Conservation (phyloP, 2,888 invertebrate genomes). For the Macrosoma leucophasiata region DNA sequence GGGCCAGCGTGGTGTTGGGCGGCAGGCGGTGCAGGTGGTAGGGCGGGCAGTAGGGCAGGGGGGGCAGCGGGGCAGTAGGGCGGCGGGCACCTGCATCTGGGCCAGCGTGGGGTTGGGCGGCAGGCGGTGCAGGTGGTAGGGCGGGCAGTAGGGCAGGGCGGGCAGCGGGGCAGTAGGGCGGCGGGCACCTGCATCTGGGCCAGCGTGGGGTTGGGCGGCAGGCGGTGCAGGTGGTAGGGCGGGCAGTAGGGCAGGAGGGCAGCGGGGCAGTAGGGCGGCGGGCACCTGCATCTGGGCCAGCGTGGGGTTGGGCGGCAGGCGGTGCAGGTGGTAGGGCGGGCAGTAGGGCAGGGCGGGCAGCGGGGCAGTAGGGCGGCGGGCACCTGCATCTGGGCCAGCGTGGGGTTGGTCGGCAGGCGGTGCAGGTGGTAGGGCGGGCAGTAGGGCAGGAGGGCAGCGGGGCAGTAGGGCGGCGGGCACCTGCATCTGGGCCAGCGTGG, state of each 20-base stretch:
- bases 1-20: constrained; percentile 84
- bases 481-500: constrained; percentile 91
- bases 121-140: constrained; percentile 85
- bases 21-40: constrained; percentile 84
- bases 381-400: constrained; percentile 93
- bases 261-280: too few species aligned
- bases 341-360: too few species aligned
- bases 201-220: constrained; percentile 81
- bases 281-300: constrained; percentile 94
- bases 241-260: constrained; percentile 84
- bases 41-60: constrained; percentile 85
- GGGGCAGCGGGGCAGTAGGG: constrained; percentile 85
- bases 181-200: constrained; percentile 95
- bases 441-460: too few species aligned
- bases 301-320: constrained; percentile 81
- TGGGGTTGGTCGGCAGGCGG: constrained; percentile 82
- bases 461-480: too few species aligned
- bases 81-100: constrained; percentile 85
- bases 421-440: constrained; percentile 85
- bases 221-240: constrained; percentile 86
- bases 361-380: too few species aligned
- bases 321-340: constrained; percentile 85
- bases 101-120: constrained; percentile 84
- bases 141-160: constrained; percentile 79
- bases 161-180: too few species aligned